phyloP scores from a whole-genome alignment of 2,888 invertebrate genomes.

The Sinohyriopsis cumingii region DNA sequence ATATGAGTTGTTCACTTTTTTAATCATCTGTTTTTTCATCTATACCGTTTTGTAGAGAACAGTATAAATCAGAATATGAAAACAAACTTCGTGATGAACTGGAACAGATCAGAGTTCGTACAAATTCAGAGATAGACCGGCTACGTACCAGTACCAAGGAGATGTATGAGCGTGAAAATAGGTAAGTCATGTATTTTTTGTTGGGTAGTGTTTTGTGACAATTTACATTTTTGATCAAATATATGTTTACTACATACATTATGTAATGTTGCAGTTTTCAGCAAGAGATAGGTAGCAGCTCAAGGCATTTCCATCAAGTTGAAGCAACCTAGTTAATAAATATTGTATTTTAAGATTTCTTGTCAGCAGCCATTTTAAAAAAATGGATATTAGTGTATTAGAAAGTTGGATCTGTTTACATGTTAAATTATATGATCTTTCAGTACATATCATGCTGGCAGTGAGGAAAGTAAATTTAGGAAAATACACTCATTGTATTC shows the following conservation, averaged over 20 bases:
- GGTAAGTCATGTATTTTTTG: conserved; percentile 37
- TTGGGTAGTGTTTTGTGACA: background rate
- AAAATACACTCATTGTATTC: no score
- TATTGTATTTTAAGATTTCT: no score
- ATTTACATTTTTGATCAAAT: background rate
- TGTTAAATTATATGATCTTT: no score
- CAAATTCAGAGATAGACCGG: conserved; percentile 69
- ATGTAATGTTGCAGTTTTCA: background rate
- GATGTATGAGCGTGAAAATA: conserved; percentile 71
- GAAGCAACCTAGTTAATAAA: no score
- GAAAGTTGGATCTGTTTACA: no score
- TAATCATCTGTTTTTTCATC: background rate
- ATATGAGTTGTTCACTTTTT: background rate
- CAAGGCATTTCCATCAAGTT: no score
- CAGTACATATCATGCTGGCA: no score
- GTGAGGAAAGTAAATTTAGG: no score
- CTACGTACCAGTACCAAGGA: conserved; percentile 67
- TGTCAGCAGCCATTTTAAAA: no score
- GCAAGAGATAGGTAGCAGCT: background rate
- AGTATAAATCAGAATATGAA: conserved; percentile 71
- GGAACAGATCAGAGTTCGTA: conserved; percentile 64
- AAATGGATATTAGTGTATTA: no score
- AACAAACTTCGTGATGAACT: conserved; percentile 67
- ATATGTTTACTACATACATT: background rate
- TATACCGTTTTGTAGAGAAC: conserved; percentile 57